Base-by-base conservation (phyloP, 2,888 invertebrate genomes). In the Eulithis testata region DNA sequence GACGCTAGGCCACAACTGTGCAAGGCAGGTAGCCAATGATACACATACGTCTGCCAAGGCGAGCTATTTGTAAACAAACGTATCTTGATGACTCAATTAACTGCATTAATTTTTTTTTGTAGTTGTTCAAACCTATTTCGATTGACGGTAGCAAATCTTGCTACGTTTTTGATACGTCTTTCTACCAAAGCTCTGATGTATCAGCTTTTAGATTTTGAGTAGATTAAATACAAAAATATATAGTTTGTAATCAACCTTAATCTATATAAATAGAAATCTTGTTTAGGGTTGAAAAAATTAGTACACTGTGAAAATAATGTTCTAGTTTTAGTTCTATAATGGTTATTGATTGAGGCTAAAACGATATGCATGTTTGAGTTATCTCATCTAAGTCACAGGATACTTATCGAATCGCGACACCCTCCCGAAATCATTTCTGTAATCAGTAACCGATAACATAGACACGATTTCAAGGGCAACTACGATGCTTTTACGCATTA, bases 361-460 rank as follows among this genome's bases (percentile, higher is more conserved):
- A 55, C 37, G 12, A 43, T 57, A 27, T 44, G 14, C 31, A 62
- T 44, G 44, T 56, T 45, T 27, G 14, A 54, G 61, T 61, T 71
- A 76, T 80, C 71, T 72, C 72, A 76, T 75, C 78, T 76, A 73
- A 58, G 71, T 74, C 73, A 74, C 65, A 60, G 44, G 68, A 51
- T 57, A 61, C 40, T 62, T 60, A 60, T 68, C 63, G 65, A 68
- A 68, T 57, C 61, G 50, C 65, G 68, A 69, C 66, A 72, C 63
- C 68, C 63, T 68, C 63, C 69, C 73, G 75, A 75, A 78, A 81
- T 81, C 78, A 76, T 76, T 65, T 60, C 69, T 68, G 83, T 86
- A 86, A 90, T 90, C 90, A 82, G 83, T 78, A 72, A 80, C 70
- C 77, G 91, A 91, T 91, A 89, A 89, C 86, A 84, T 87, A 83